Percentiles rank a stretch among this genome's conserved stretches.
phyloP scores from a whole-genome alignment of 2,888 invertebrate species.

The Hirtodrosophila duncani region DNA sequence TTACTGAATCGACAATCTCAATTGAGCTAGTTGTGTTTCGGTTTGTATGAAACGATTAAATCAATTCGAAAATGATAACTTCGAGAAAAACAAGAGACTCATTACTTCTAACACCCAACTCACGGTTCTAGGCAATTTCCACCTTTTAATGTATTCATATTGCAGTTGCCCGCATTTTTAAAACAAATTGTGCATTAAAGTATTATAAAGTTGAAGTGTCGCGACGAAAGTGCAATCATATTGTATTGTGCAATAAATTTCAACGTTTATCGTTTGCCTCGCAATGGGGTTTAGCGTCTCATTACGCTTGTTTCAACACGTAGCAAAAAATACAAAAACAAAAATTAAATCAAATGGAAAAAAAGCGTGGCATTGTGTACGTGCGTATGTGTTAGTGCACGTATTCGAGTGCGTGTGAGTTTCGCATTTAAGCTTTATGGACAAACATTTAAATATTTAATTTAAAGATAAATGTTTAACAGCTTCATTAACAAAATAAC shows the following conservation, averaged over 20 bases:
- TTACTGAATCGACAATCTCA: no score
- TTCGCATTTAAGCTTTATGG: no score
- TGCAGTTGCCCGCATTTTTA: no score
- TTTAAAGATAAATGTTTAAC: neutral
- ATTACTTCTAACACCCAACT: no score
- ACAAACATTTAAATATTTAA: no score
- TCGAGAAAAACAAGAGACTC: no score
- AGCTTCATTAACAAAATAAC: conserved; percentile 30
- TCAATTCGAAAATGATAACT: no score
- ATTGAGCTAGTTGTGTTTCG: no score
- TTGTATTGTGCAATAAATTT: conserved; percentile 20
- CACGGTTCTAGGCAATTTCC: no score
- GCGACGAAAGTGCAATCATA: conserved; percentile 9
- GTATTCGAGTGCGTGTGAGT: neutral
- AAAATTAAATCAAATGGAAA: neutral
- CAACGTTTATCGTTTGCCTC: conserved; percentile 3
- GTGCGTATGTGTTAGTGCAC: conserved; percentile 7
- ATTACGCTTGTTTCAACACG: conserved; percentile 34
- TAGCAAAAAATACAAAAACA: conserved; percentile 8
- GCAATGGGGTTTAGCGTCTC: conserved; percentile 1
- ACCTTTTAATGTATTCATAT: no score
- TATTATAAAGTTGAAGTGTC: conserved; percentile 7
- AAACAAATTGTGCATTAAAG: neutral
- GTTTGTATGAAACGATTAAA: no score
- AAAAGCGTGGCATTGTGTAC: neutral